A percentile compares a stretch with the other conserved stretches of the same genome.
Evolutionary conservation across 2,888 invertebrate species (phyloP).

Genomic region (Acanthacorydalis orientalis): DNA sequence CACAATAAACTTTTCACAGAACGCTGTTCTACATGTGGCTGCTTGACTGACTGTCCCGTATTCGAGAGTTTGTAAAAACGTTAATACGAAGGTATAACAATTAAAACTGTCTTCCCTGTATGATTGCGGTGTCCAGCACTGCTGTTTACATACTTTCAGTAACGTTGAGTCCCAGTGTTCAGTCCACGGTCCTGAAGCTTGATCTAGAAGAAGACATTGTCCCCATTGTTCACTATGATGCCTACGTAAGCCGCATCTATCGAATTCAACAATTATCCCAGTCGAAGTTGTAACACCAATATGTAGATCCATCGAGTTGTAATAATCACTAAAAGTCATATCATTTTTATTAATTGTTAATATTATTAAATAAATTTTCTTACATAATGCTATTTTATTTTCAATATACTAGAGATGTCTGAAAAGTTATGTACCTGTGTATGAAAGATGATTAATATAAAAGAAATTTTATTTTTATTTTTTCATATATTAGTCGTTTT

Average conservation of each 20-base stretch:
- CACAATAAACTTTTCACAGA: conserved; percentile 68
- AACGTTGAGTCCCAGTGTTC: conserved; percentile 54
- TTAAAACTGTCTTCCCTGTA: conserved; percentile 66
- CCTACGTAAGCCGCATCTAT: conserved; percentile 54
- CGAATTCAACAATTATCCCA: conserved; percentile 70
- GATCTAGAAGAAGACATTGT: conserved; percentile 51
- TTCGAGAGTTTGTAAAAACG: conserved; percentile 55
- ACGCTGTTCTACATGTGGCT: conserved; percentile 45
- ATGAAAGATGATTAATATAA: no score
- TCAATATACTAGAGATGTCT: no score
- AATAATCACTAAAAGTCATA: conserved; percentile 51
- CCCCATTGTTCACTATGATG: conserved; percentile 38
- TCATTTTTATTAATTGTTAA: no score
- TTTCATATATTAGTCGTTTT: no score
- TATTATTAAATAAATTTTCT: no score
- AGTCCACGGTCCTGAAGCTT: conserved; percentile 43
- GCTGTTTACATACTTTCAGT: conserved; percentile 40
- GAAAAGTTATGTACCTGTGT: no score
- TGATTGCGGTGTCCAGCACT: conserved; percentile 46
- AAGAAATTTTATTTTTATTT: no score
- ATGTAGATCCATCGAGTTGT: conserved; percentile 70
- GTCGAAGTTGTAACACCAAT: conserved; percentile 76
- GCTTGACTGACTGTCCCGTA: conserved; percentile 53
- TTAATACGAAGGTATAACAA: conserved; percentile 74
- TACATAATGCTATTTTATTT: no score